Evolutionary conservation across 2,113 vertebrate genomes (phyloP).

Genomic region (Axis porcinus): DNA sequence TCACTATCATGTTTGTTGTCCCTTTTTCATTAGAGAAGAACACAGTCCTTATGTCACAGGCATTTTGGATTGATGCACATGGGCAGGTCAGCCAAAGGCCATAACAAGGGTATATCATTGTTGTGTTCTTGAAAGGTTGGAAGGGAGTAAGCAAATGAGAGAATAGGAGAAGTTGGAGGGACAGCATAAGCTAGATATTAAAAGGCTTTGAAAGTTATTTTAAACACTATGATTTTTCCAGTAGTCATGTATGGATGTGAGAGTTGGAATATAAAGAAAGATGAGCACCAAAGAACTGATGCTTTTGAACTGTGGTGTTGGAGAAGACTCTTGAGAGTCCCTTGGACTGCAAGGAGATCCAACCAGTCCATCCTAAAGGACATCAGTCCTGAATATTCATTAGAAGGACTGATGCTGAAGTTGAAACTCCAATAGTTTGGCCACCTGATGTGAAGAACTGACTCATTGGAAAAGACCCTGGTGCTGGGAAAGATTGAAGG

Average conservation of each 20-base stretch:
- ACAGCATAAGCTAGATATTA: neutral
- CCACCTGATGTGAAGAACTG: neutral
- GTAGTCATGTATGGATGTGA: neutral
- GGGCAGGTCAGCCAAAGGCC: neutral
- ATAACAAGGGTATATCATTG: fast-evolving
- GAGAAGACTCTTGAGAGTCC: neutral
- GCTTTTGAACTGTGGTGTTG: neutral
- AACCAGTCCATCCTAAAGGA: neutral
- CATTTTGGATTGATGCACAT: neutral
- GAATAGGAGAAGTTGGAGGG: neutral
- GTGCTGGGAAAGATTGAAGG: neutral
- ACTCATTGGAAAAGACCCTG: neutral
- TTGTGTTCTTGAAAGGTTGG: neutral
- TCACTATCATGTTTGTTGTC: neutral
- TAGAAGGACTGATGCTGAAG: neutral
- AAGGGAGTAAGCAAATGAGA: neutral
- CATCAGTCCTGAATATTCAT: neutral
- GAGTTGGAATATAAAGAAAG: neutral
- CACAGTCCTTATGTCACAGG: fast-evolving
- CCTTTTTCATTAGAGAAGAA: neutral
- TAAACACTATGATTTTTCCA: neutral
- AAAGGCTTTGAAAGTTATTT: neutral
- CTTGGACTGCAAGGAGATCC: neutral
- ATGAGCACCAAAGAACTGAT: fast-evolving
- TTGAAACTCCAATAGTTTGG: neutral